These are phyloP conservation scores for Drosophila erecta DNA, from an alignment of 1,140 invertebrate species.

Conservation along the genomic window DNA sequence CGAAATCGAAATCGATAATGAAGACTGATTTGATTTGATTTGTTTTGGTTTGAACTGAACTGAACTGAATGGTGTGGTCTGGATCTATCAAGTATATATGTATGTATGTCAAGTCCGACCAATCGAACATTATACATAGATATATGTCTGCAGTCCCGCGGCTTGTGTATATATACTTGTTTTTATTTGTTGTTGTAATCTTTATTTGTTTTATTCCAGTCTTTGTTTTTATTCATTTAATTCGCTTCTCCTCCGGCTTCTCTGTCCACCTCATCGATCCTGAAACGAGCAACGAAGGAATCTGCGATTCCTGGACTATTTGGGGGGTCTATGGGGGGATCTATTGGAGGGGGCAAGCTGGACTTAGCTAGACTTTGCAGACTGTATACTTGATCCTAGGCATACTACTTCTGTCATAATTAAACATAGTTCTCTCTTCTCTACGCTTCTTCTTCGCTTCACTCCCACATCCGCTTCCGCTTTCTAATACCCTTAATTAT, in stretches of 20 bases:
- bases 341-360: conserved; percentile 23
- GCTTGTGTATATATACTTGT: conserved; percentile 2
- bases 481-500: conserved; percentile 68
- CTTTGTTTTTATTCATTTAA: conserved; percentile 73
- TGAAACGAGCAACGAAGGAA: conserved; percentile 52
- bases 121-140: conserved; percentile 6
- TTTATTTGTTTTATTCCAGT: conserved; percentile 62
- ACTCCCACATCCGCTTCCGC: not conserved
- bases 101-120: conserved; percentile 9
- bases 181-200: conserved; percentile 6
- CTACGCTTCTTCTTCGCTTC: conserved; percentile 1
- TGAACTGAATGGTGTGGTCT: conserved; percentile 23
- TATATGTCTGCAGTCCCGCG: conserved; percentile 5
- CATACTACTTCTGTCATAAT: conserved; percentile 22
- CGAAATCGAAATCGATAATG: conserved; percentile 30
- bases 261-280: conserved; percentile 10
- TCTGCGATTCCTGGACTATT: conserved; percentile 34
- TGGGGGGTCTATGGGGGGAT: not conserved
- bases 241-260: conserved; percentile 9
- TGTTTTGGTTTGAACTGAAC: not conserved
- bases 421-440: conserved; percentile 42
- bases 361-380: conserved; percentile 29
- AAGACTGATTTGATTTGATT: conserved; percentile 26
- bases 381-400: conserved; percentile 44
- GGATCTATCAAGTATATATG: conserved; percentile 4